These are phyloP conservation scores for Pipistrellus kuhlii DNA, from an alignment of 2,797 vertebrate species.

Conservation along the genomic window DNA sequence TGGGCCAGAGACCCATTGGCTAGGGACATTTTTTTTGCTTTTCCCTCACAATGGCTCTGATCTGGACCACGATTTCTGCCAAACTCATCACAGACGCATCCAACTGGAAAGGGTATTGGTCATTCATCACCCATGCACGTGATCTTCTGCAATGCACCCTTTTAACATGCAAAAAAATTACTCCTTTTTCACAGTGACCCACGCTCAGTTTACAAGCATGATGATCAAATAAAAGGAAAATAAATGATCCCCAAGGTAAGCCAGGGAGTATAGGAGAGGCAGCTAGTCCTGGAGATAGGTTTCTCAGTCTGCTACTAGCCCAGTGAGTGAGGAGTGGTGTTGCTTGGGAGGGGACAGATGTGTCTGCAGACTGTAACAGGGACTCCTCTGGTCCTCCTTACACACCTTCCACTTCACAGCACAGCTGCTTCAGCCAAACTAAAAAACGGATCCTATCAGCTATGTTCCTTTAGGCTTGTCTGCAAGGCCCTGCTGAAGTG, in stretches of 20 bases:
- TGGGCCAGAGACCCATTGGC: too few species aligned
- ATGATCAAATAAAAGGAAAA: conserved; percentile 10
- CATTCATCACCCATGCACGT: background rate
- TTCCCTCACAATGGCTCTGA: background rate
- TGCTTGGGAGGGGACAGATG: background rate
- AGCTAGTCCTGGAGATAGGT: background rate
- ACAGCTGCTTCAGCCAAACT: background rate
- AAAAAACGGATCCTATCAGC: background rate
- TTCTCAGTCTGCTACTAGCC: background rate
- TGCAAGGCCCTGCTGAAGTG: background rate
- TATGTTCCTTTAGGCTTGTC: background rate
- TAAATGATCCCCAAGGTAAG: background rate
- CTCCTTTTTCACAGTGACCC: background rate
- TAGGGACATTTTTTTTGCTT: background rate
- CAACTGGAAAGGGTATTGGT: background rate
- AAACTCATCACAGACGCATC: background rate
- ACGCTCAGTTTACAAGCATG: background rate
- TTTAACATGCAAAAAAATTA: background rate
- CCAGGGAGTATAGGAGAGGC: background rate
- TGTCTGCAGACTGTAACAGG: too few species aligned
- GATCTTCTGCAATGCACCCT: background rate
- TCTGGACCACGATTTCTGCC: background rate
- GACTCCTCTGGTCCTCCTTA: background rate
- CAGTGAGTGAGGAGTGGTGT: too few species aligned
- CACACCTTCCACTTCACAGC: background rate